Percentiles rank a stretch among this genome's conserved stretches.
Evolutionary conservation across 2,797 vertebrate species (phyloP).

Genomic region (Coregonus ussuriensis): DNA sequence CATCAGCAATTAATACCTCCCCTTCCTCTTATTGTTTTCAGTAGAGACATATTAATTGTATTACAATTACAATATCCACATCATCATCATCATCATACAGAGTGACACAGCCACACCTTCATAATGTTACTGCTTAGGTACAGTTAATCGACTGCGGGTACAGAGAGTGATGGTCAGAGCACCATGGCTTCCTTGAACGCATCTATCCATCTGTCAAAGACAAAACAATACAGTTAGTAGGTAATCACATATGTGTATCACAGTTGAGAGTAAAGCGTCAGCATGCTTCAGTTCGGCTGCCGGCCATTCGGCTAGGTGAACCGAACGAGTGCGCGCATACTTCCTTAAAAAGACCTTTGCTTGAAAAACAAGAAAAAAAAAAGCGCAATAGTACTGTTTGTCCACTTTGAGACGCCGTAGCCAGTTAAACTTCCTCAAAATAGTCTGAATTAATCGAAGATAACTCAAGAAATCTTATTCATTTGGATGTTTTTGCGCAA

Average conservation of each 20-base stretch:
- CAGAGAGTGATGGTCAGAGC: conserved; percentile 68
- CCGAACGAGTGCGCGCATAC: too few species aligned
- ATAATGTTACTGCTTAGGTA: background rate
- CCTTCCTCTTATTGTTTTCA: conserved; percentile 1
- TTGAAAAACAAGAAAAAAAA: too few species aligned
- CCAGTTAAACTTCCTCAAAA: too few species aligned
- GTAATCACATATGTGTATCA: background rate
- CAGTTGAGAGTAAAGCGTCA: background rate
- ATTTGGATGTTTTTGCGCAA: too few species aligned
- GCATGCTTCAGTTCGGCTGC: too few species aligned
- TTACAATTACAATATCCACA: conserved; percentile 6
- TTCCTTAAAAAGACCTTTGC: too few species aligned
- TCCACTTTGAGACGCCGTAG: too few species aligned
- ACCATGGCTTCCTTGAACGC: conserved; percentile 90
- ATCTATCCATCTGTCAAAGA: conserved; percentile 86
- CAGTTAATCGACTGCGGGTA: background rate
- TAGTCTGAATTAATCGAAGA: too few species aligned
- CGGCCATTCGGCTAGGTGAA: too few species aligned
- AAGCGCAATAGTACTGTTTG: too few species aligned
- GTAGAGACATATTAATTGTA: conserved; percentile 28
- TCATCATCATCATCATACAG: background rate
- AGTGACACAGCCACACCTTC: background rate
- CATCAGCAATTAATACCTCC: background rate
- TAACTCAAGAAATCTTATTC: too few species aligned
- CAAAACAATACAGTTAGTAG: conserved; percentile 3